Conservation (phyloP, 2,797 vertebrate species). For the Xenopus petersii region DNA sequence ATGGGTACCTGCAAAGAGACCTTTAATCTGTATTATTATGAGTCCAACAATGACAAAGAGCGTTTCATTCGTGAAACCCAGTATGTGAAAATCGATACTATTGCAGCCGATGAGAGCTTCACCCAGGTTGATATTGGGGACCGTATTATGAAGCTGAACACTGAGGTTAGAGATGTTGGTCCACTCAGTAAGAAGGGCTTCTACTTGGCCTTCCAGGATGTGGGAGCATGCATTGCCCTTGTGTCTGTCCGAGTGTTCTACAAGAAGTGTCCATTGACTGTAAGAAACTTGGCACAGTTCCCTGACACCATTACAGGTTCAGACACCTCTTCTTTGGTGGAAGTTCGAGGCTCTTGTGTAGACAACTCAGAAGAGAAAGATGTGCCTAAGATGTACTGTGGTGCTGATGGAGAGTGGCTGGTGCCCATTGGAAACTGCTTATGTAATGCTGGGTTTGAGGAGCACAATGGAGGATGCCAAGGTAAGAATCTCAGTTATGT, state of each 20-base stretch:
- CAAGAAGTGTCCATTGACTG: slow-evolving; percentile 89
- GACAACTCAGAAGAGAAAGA: slow-evolving; percentile 96
- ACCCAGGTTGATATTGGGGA: slow-evolving; percentile 97
- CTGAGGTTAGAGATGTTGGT: slow-evolving; percentile 89
- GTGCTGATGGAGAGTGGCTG: slow-evolving; percentile 95
- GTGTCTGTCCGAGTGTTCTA: slow-evolving; percentile 95
- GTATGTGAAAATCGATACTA: slow-evolving; percentile 92
- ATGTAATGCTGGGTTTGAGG: slow-evolving; percentile 92
- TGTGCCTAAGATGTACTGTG: slow-evolving; percentile 98
- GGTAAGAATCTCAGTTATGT: slow-evolving; percentile 72
- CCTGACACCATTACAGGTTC: slow-evolving; percentile 92
- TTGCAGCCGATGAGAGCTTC: slow-evolving; percentile 95
- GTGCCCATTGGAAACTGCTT: slow-evolving; percentile 96
- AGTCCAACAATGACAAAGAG: slow-evolving; percentile 91
- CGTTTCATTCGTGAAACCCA: slow-evolving; percentile 88
- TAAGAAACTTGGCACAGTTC: slow-evolving; percentile 92
- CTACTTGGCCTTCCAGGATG: slow-evolving; percentile 95
- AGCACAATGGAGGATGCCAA: slow-evolving; percentile 87
- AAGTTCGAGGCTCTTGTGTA: slow-evolving; percentile 93
- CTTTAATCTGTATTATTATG: slow-evolving; percentile 95
- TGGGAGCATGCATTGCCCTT: slow-evolving; percentile 92
- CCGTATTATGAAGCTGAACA: slow-evolving; percentile 96
- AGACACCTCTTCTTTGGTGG: slow-evolving; percentile 93
- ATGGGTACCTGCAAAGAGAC: slow-evolving; percentile 98
- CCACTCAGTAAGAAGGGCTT: slow-evolving; percentile 87